Evolutionary conservation across 2,113 vertebrate genomes (phyloP).

Genomic region (Steatornis caripensis): DNA sequence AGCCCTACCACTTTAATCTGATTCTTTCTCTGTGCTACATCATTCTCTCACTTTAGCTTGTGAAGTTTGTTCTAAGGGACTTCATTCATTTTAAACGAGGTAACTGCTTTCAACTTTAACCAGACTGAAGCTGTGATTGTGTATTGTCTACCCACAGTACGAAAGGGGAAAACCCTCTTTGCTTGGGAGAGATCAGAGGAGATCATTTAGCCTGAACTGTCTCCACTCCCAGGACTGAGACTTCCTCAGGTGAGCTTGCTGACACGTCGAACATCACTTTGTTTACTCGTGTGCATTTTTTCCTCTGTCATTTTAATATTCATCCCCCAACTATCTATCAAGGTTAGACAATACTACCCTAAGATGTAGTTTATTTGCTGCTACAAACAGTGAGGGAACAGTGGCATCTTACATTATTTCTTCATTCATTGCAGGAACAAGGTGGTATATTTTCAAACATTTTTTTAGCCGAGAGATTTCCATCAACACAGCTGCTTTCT

Average conservation of each 20-base stretch:
- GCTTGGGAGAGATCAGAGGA: not conserved
- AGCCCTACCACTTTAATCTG: constrained; percentile 39
- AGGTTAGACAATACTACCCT: not conserved
- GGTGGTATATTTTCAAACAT: not conserved
- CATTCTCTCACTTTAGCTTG: not conserved
- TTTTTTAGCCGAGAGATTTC: not conserved
- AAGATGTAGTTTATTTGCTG: not conserved
- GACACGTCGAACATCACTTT: not conserved
- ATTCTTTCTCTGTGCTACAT: constrained; percentile 42
- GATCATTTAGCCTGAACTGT: not conserved
- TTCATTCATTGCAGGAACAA: not conserved
- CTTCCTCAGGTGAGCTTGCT: not conserved
- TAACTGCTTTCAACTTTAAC: constrained; percentile 12
- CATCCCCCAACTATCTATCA: not conserved
- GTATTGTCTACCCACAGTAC: constrained; percentile 37
- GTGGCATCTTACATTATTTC: not conserved
- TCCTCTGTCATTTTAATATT: not conserved
- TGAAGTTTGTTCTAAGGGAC: constrained; percentile 23
- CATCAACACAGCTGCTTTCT: not conserved
- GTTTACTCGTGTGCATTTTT: not conserved
- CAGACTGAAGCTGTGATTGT: constrained; percentile 20
- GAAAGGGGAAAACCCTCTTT: constrained; percentile 15
- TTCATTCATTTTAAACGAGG: constrained; percentile 52
- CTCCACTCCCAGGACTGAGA: not conserved
- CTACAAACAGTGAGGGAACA: not conserved